Percentiles rank a stretch among this genome's conserved stretches.
phyloP scores from a whole-genome alignment of 2,797 vertebrate genomes.

The Triplophysa bombifrons region DNA sequence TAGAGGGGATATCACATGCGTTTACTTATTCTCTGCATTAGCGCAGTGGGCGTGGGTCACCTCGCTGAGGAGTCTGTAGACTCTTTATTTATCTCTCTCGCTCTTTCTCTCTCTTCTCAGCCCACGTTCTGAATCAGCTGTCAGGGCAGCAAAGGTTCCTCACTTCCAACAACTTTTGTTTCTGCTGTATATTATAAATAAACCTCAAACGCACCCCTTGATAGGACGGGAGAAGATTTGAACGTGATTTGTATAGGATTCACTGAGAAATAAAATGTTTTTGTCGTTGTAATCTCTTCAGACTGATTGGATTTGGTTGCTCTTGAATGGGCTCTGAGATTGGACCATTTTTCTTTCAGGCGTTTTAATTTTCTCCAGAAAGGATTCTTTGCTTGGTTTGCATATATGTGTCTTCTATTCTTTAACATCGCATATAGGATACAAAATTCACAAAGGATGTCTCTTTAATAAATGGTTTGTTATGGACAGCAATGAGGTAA shows the following conservation, averaged over 20 bases:
- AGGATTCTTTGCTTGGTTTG: neutral
- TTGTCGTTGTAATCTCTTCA: neutral
- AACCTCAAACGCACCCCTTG: slow-evolving; percentile 25
- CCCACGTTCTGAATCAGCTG: slow-evolving; percentile 81
- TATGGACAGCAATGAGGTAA: neutral
- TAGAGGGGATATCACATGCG: slow-evolving; percentile 54
- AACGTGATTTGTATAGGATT: slow-evolving; percentile 29
- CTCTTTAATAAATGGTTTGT: neutral
- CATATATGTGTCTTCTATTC: neutral
- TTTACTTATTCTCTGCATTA: slow-evolving; percentile 53
- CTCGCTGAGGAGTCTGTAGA: slow-evolving; percentile 49
- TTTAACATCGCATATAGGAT: neutral
- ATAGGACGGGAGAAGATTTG: slow-evolving; percentile 12
- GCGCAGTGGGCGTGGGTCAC: slow-evolving; percentile 54
- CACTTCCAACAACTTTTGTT: slow-evolving; percentile 29
- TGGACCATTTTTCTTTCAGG: slow-evolving; percentile 33
- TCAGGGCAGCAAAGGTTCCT: slow-evolving; percentile 68
- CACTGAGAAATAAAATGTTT: slow-evolving; percentile 23
- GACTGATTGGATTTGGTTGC: slow-evolving; percentile 24
- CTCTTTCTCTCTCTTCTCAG: slow-evolving; percentile 50
- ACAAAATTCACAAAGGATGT: neutral
- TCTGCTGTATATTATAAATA: slow-evolving; percentile 50
- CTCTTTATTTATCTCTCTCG: slow-evolving; percentile 44
- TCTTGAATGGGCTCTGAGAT: slow-evolving; percentile 28
- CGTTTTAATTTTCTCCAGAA: neutral